These are phyloP conservation scores for Spilogale gracilis DNA, from an alignment of 2,113 vertebrate genomes.

Conservation along the genomic window DNA sequence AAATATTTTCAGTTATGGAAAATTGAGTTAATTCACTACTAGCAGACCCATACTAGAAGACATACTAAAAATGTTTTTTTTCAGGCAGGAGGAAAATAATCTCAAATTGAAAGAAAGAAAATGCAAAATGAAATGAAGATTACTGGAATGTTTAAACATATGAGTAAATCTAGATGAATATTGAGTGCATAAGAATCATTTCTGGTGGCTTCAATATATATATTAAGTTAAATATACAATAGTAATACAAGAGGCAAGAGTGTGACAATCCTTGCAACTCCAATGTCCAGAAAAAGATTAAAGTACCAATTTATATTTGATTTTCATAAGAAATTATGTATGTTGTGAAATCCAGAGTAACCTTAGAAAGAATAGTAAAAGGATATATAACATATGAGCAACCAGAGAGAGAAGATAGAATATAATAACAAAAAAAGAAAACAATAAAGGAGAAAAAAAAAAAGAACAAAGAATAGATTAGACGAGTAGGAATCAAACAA, in stretches of 20 bases:
- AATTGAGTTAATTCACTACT: not conserved
- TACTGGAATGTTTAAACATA: not conserved
- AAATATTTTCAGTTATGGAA: not conserved
- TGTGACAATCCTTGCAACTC: not conserved
- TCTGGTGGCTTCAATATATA: not conserved
- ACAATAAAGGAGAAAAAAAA: not conserved
- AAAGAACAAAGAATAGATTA: not conserved
- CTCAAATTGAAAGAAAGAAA: slow-evolving; percentile 25
- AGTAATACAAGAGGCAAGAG: not conserved
- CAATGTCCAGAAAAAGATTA: not conserved
- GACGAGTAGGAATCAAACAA: not conserved
- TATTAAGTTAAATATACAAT: not conserved
- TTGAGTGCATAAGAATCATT: not conserved
- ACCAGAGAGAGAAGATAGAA: not conserved
- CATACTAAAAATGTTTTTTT: not conserved
- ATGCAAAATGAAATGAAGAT: not conserved
- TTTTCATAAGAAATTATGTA: not conserved
- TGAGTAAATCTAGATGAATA: not conserved
- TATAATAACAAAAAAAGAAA: not conserved
- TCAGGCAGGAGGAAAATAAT: not conserved
- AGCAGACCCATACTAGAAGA: not conserved
- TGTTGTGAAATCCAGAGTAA: not conserved
- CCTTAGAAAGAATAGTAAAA: not conserved
- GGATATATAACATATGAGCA: not conserved
- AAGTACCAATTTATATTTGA: not conserved